Evolutionary conservation across 2,113 vertebrate genomes (phyloP), one percentile per base, ranked within the genome.

Genomic region (Toxotes jaculatrix): DNA sequence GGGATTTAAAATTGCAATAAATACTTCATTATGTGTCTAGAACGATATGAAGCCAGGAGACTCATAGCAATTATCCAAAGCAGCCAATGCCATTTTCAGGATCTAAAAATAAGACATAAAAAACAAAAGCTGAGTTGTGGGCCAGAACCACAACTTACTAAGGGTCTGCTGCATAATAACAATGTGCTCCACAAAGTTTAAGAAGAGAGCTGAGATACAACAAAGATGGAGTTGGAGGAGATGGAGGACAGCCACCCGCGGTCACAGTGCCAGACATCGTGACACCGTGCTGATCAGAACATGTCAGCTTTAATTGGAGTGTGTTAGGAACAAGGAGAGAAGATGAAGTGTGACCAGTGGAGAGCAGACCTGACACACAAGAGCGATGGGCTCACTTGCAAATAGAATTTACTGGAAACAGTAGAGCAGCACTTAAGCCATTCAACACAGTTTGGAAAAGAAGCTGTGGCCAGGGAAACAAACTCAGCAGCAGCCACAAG

Each of bases 221-320:
- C 76, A 74, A 51, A 45, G 63, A 61, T 40, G 60, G 34, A 43
- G 64, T 3, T 36, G 51, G 51, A 53, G 51, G 51, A 27, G 53
- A 19, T 13, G 19, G 66, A 70, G 38, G 70, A 74, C 40, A 76
- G 38, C 40, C 38, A 19, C 51, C 49, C 1, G 51, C 69, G 83
- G 75, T 85, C 81, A 60, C 57, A 32, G 75, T 63, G 77, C 31
- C 84, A 77, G 69, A 64, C 77, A 21, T 68, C n/a, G n/a, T n/a
- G 59, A 79, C 45, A 49, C 34, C 1, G 13, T 13, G 3, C 13
- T 62, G 2, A 84, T 72, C 79, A 56, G 40, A 81, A 79, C 34
- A 27, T 17, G 83, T 85, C 65, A 34, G 51, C 55, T 88, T 74
- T 84, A 90, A 92, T 90, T 89, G 86, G 72, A 82, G 72, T 53